A percentile compares a stretch with the other conserved stretches of the same genome.
phyloP scores from a whole-genome alignment of 2,113 vertebrate species.

The Probosciger aterrimus region DNA sequence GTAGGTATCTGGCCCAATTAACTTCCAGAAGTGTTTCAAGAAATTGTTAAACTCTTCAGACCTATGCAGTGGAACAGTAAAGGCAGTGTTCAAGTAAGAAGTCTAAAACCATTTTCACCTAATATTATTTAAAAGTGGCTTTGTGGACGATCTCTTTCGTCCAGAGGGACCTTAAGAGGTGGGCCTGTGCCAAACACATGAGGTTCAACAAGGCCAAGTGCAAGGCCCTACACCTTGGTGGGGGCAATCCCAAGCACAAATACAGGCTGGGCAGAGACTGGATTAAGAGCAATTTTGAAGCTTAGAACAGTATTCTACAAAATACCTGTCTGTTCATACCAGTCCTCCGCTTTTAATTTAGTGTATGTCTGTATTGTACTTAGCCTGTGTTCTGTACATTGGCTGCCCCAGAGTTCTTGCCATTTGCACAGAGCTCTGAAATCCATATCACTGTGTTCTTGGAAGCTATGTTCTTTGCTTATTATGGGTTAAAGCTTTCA shows the following conservation, averaged over 20 bases:
- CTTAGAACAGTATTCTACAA: background rate
- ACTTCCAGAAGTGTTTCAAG: background rate
- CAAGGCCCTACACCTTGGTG: background rate
- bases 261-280: background rate
- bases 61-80: background rate
- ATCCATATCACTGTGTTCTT: rapidly evolving
- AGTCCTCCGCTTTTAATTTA: background rate
- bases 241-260: background rate
- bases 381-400: rapidly evolving
- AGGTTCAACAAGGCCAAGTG: background rate
- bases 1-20: background rate
- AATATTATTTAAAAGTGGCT: background rate
- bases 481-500: background rate
- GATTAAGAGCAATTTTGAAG: background rate
- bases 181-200: background rate
- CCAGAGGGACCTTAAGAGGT: background rate
- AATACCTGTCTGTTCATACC: background rate
- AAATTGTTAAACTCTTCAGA: background rate
- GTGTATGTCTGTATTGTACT: rapidly evolving
- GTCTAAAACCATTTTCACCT: background rate
- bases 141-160: background rate
- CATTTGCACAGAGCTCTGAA: background rate
- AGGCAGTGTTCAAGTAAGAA: background rate
- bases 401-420: background rate
- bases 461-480: background rate